These are phyloP conservation scores for Erebia aethiops DNA, from an alignment of 2,888 invertebrate species.

Conservation along the genomic window DNA sequence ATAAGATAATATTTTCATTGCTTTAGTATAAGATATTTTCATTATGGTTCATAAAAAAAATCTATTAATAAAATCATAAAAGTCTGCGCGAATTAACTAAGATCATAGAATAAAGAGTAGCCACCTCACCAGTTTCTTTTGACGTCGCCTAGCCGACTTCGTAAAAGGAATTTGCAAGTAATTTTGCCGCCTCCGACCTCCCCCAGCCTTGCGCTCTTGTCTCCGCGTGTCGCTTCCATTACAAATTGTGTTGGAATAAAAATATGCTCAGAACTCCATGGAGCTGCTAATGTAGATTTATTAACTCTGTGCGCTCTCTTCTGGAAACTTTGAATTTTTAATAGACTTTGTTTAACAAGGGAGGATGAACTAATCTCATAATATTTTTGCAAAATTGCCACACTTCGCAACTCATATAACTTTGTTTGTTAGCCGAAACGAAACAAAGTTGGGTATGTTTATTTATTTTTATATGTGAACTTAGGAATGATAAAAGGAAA, in stretches of 20 bases:
- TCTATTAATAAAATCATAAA: constrained; percentile 11
- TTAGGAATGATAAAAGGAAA: no score
- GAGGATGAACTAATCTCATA: constrained; percentile 22
- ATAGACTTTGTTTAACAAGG: constrained; percentile 30
- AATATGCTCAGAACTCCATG: constrained; percentile 64
- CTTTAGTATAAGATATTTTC: no score
- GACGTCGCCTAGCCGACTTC: constrained; percentile 68
- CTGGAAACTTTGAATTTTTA: constrained; percentile 34
- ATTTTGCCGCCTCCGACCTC: constrained; percentile 65
- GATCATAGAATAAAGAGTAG: constrained; percentile 38
- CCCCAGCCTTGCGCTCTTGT: constrained; percentile 74
- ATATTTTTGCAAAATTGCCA: constrained; percentile 20
- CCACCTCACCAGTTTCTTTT: constrained; percentile 62
- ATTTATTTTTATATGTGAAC: no score
- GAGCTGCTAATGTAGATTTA: constrained; percentile 52
- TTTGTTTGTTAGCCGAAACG: neutral
- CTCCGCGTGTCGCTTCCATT: constrained; percentile 81
- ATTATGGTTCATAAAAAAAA: no score
- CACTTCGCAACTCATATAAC: neutral
- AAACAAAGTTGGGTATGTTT: neutral
- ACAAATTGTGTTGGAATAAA: constrained; percentile 83
- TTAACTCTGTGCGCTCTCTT: constrained; percentile 25
- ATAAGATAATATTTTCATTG: no score
- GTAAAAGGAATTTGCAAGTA: constrained; percentile 83
- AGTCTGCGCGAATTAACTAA: constrained; percentile 32